Percentiles rank a stretch among this genome's conserved stretches.
Conservation (phyloP, 2,888 invertebrate genomes). For the Cynaeus angustus region DNA sequence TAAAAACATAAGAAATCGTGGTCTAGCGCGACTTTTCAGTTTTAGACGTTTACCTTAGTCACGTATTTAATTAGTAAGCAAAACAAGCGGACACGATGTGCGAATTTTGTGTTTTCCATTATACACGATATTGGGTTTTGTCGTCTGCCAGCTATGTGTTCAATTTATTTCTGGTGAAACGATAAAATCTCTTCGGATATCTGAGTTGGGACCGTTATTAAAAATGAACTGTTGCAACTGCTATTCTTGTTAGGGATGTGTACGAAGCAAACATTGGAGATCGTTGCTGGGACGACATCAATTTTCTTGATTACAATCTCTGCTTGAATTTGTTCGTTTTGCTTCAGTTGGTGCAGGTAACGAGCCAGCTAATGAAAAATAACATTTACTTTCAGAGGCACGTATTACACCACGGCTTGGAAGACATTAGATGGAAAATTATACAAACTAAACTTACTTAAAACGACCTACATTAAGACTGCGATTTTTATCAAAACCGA, state of each 20-base stretch:
- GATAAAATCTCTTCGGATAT: constrained; percentile 16
- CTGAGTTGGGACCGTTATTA: constrained; percentile 14
- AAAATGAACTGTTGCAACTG: constrained; percentile 25
- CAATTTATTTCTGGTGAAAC: constrained; percentile 12
- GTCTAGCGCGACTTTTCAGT: constrained; percentile 2
- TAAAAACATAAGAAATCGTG: constrained; percentile 24
- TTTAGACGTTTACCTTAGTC: not conserved
- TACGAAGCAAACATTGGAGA: constrained; percentile 21
- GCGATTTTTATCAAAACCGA: too few relatives aligned
- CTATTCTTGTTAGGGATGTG: constrained; percentile 24
- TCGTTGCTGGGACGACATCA: constrained; percentile 9
- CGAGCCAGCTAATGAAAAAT: constrained; percentile 27
- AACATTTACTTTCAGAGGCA: constrained; percentile 4
- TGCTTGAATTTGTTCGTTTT: constrained; percentile 23
- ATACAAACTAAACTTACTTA: too few relatives aligned
- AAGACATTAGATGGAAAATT: too few relatives aligned
- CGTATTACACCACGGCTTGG: too few relatives aligned
- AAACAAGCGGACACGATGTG: too few relatives aligned
- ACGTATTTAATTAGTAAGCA: constrained; percentile 23
- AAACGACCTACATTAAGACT: too few relatives aligned
- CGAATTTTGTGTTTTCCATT: too few relatives aligned
- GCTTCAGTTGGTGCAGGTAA: constrained; percentile 8
- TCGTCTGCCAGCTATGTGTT: too few relatives aligned
- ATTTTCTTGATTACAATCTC: constrained; percentile 25
- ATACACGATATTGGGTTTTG: too few relatives aligned